Percentiles rank a stretch among this genome's conserved stretches.
Evolutionary conservation across 2,888 invertebrate genomes (phyloP).

Genomic region (Caenorhabditis macrosperma): DNA sequence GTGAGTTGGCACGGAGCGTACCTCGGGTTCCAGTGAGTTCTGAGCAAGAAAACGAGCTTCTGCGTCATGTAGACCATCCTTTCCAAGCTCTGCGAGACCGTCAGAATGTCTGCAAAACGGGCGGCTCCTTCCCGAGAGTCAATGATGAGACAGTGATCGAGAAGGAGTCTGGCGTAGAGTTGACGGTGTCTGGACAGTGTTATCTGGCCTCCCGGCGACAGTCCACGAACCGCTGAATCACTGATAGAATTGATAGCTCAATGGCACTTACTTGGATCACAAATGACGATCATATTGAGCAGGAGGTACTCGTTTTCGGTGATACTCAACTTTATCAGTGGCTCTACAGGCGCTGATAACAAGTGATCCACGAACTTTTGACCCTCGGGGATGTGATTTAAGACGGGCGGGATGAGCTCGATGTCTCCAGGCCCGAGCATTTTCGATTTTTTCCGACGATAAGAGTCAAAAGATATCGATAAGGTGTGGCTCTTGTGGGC

Average conservation of each 20-base stretch:
- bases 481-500: slow-evolving; percentile 36
- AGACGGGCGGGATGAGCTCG: slow-evolving; percentile 3
- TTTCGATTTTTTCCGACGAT: background rate
- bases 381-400: background rate
- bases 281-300: slow-evolving; percentile 15
- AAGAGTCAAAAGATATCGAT: slow-evolving; percentile 25
- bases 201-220: background rate
- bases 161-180: no score
- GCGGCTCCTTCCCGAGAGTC: no score
- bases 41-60: no score
- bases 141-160: no score
- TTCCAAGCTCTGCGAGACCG: no score
- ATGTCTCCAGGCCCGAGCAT: background rate
- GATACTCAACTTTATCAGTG: background rate
- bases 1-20: no score
- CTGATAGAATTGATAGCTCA: no score
- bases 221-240: background rate
- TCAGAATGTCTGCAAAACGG: no score
- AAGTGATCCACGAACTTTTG: background rate
- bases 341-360: background rate
- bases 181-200: background rate
- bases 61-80: no score
- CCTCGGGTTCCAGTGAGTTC: no score
- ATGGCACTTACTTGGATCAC: slow-evolving; percentile 13
- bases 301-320: slow-evolving; percentile 16